Evolutionary conservation across 2,888 invertebrate genomes (phyloP).

Genomic region (Mythimna pallens): DNA sequence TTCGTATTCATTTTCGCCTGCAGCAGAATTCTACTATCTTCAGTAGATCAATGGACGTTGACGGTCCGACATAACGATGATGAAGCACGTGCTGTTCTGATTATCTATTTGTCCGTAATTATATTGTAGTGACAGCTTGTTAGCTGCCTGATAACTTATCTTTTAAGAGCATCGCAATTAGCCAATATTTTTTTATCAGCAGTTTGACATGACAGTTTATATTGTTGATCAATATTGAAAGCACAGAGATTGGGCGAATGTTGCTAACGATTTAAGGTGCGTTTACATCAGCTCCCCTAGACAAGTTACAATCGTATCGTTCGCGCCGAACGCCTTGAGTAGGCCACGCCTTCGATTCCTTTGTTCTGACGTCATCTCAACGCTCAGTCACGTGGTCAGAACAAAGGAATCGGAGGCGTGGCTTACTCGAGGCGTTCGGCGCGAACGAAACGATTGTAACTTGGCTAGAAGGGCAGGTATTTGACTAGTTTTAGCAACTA

Average conservation of each 20-base stretch:
- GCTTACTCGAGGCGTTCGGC: too few relatives aligned
- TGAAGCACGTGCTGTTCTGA: slow-evolving; percentile 35
- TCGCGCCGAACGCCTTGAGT: too few relatives aligned
- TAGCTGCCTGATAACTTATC: slow-evolving; percentile 38
- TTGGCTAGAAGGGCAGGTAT: too few relatives aligned
- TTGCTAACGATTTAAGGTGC: neutral
- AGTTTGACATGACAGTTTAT: slow-evolving; percentile 25
- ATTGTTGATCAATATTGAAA: slow-evolving; percentile 25
- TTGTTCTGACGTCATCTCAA: too few relatives aligned
- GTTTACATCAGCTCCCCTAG: too few relatives aligned
- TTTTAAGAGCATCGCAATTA: slow-evolving; percentile 43
- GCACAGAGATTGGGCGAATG: neutral
- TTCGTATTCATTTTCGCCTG: neutral
- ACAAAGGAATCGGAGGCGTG: too few relatives aligned
- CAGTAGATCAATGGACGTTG: slow-evolving; percentile 13
- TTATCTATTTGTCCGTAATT: slow-evolving; percentile 49
- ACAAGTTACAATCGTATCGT: too few relatives aligned
- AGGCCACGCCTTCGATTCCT: too few relatives aligned
- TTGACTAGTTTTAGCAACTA: neutral
- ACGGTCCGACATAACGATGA: slow-evolving; percentile 40
- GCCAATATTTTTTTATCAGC: slow-evolving; percentile 37
- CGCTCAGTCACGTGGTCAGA: too few relatives aligned
- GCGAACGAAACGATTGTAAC: too few relatives aligned
- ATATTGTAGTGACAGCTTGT: slow-evolving; percentile 51
- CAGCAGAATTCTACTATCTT: slow-evolving; percentile 10